Percentiles rank a stretch among this genome's conserved stretches.
Conservation (phyloP, 2,888 invertebrate genomes). For the Cepaea hortensis region DNA sequence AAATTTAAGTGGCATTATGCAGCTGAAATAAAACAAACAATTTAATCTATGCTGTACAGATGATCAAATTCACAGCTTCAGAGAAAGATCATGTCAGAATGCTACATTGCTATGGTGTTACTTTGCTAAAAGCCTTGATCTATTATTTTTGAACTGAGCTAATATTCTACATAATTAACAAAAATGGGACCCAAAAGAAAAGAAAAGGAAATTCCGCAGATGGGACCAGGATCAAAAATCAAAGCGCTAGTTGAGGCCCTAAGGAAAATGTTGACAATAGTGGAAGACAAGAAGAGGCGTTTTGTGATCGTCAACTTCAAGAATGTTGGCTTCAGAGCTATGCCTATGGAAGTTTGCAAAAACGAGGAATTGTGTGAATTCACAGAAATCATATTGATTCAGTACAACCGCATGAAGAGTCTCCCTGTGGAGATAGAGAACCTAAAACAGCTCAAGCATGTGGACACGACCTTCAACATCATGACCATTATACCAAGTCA, state of each 20-base stretch:
- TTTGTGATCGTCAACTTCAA: conserved; percentile 62
- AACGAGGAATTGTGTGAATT: conserved; percentile 70
- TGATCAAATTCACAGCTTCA: too few relatives aligned
- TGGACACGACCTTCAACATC: conserved; percentile 68
- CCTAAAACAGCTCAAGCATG: conserved; percentile 60
- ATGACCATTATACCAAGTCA: conserved; percentile 63
- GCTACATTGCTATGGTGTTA: too few relatives aligned
- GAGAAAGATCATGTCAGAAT: too few relatives aligned
- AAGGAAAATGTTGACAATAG: conserved; percentile 61
- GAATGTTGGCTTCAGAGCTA: conserved; percentile 62
- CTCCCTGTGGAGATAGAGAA: conserved; percentile 68
- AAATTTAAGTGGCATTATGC: too few relatives aligned
- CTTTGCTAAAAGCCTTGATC: too few relatives aligned
- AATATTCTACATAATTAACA: neutral
- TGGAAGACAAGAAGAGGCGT: conserved; percentile 55
- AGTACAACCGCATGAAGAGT: conserved; percentile 73
- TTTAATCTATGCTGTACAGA: too few relatives aligned
- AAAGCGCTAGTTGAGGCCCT: conserved; percentile 67
- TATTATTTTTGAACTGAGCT: too few relatives aligned
- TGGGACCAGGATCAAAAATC: conserved; percentile 74
- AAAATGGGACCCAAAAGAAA: conserved; percentile 63
- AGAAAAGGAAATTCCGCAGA: conserved; percentile 68
- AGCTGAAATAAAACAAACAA: too few relatives aligned
- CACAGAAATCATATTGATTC: conserved; percentile 63
- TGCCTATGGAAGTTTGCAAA: conserved; percentile 71